Base-by-base conservation (phyloP, 2,797 vertebrate genomes). In the Rallus crepitans region DNA sequence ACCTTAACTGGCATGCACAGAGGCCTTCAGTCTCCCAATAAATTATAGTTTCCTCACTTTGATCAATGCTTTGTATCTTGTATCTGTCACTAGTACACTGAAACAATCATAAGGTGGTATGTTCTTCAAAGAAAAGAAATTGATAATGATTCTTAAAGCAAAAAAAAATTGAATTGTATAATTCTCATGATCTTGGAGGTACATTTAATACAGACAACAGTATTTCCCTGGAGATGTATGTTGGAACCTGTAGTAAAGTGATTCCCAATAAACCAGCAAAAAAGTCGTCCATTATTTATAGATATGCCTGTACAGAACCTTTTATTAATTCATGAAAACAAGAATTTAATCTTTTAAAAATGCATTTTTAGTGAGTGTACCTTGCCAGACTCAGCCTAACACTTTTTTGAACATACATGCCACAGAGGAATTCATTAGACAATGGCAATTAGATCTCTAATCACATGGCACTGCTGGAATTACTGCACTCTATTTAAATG, bases 371-470 rank as follows among this genome's bases (percentile, higher is more conserved):
- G 65, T 63, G 83, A 93, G 30, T 80, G 48, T 25, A 95, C 78
- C 65, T 70, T 90, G 63, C 70, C 80, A 90, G 75, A 73, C 77
- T 79, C 57, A 45, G 55, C 35, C 42, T 87, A 94, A 90, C 17
- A 9, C 50, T 83, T 64, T 93, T 96, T 89, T 78, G 63, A 96
- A 73, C 20, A 18, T 30, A 63, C 55, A 56, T 1, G 31, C 60
- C 82, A 92, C 89, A 96, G 93, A 97, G 91, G 77, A 97, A 89
- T 96, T 89, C 77, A 55, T 94, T 82, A 97, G 95, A 97, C 97
- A 98, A 97, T 96, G 83, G 96, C 97, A 98, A 98, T 98, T 98
- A 98, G 97, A 98, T 97, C 96, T 97, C 97, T 97, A 98, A 98
- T 98, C 95, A 98, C 97, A 95, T 94, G 93, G 96, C 97, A 96